Evolutionary conservation across 2,888 invertebrate genomes (phyloP), one percentile per base, ranked within the genome.

Genomic region (Baronia brevicornis): DNA sequence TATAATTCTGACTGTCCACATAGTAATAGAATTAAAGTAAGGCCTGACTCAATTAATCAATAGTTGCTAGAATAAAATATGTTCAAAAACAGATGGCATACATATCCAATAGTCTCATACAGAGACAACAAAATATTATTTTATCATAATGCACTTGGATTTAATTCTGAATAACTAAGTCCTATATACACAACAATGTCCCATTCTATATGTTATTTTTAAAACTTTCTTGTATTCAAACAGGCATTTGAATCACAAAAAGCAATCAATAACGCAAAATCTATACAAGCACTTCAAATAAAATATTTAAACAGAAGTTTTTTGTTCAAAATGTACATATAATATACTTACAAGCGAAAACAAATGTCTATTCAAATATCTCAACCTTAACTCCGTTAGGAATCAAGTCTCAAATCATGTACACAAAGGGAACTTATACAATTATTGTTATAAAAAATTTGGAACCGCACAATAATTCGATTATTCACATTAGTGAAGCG

Each of bases 241-340:
- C 48, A 55, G 50, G 49, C 43, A 47, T 53, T 48, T 58, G 54
- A 60, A 55, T 58, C 31, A 60, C 52, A 58, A 65, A 64, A 66
- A 61, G 60, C 63, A 55, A 55, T 48, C 60, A 54, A 48, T 51
- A 66, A 73, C 71, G 59, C 57, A 60, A 72, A 69, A 59, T 54
- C 54, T 68, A 63, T 70, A 74, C 70, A 73, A 67, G 66, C 68
- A 55, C 55, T 52, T 59, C 61, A 65, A 67, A 75, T 63, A 56
- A 71, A 70, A 33, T 60, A 55, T 57, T 48, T 58, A 59, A 53
- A 53, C 61, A 48, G 49, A 49, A 56, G 54, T 54, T 52, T 55
- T 65, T 61, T 72, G 54, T 66, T 72, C 80, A 80, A 75, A 82
- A 80, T 80, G 48, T 80, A 80, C 80, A 80, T 73, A 79, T 70